Base-by-base conservation (phyloP, 2,113 vertebrate species). In the Coryphaenoides rupestris region DNA sequence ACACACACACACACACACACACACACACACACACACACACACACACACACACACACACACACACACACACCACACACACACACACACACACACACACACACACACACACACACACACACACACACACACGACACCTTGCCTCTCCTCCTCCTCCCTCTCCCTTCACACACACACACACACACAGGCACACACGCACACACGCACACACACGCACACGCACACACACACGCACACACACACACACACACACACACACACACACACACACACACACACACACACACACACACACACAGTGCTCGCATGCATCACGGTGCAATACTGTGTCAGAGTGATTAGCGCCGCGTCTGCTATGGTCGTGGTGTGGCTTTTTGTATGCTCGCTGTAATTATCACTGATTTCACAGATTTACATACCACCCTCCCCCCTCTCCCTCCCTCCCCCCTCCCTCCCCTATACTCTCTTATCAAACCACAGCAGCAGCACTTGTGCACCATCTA, bases 321-420 rank as follows among this genome's bases (percentile, higher is more conserved):
- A 78, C 80, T 75, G 80, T 82, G 85, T 87, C 76, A 83, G 78
- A 84, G 85, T 87, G 87, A 89, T 89, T 88, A 88, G 84, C 86
- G 79, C 86, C 81, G 70, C 84, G 80, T 82, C 84, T 88, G 84
- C 86, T 83, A 87, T n/a, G n/a, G 87, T 83, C 87, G 84, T 87
- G 87, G 87, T 89, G 84, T 84, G 87, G 87, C 84, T 88, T 89
- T 89, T 89, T 88, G 84, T 87, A 86, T 83, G 74, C 83, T 84
- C 79, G 63, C 83, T 86, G 87, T 89, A 86, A 89, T 89, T 89
- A 89, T 87, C 86, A 71, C 87, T 86, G 87, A 89, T 87, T 88
- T 89, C 86, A 84, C 87, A 86, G 75, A 89, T 89, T 89, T 89
- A 75, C 86, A 87, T 86, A 76, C 70, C 73, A 47, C 82, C 84